Conservation (phyloP, 2,797 vertebrate genomes). For the Sciurus carolinensis region DNA sequence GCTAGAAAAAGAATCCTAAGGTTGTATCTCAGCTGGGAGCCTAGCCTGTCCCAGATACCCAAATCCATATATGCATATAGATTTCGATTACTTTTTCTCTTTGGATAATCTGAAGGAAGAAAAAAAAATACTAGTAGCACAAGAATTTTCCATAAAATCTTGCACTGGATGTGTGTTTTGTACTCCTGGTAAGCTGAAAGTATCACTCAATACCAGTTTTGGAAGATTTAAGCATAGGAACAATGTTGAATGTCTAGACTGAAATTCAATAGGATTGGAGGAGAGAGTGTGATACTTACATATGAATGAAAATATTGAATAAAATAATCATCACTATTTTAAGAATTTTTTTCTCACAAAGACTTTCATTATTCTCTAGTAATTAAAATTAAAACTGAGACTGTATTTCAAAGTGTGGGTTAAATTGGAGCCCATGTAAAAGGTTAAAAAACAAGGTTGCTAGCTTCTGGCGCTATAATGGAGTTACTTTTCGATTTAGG, state of each 20-base stretch:
- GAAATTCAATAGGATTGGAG: background rate
- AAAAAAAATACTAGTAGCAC: too few species aligned
- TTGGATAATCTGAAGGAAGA: background rate
- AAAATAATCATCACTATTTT: slow-evolving; percentile 11
- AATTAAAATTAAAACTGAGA: slow-evolving; percentile 13
- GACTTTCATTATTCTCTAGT: background rate
- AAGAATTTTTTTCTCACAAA: background rate
- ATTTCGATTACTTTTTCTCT: background rate
- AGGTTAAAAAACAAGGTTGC: background rate
- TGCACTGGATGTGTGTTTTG: background rate
- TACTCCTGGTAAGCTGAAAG: background rate
- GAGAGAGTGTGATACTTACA: background rate
- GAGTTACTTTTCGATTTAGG: slow-evolving; percentile 22
- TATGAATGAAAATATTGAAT: slow-evolving; percentile 27
- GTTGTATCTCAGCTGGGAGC: background rate
- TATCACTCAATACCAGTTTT: background rate
- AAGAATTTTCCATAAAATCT: background rate
- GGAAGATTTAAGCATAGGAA: background rate
- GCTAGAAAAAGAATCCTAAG: background rate
- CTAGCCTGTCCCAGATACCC: background rate
- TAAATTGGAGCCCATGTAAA: background rate
- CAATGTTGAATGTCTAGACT: background rate
- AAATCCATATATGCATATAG: background rate
- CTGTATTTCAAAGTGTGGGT: background rate
- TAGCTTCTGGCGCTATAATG: background rate